Evolutionary conservation across 2,797 vertebrate genomes (phyloP).

Genomic region (Meriones psammophilus): DNA sequence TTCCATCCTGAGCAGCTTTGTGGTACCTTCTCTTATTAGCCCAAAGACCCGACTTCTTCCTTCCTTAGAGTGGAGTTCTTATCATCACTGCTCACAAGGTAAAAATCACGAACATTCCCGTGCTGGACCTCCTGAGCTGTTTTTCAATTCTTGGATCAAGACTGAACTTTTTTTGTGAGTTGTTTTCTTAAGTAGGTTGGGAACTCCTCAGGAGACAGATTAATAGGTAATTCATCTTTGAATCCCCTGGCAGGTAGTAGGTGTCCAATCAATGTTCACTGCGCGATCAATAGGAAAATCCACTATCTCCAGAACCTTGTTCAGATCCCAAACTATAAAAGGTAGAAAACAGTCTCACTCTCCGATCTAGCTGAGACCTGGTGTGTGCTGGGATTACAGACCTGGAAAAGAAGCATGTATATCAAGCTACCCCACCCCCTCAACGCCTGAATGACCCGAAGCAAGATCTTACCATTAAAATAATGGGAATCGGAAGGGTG

Average conservation of each 20-base stretch:
- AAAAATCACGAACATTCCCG: neutral
- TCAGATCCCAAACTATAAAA: constrained; percentile 37
- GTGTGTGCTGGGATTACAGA: neutral
- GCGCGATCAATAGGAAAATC: constrained; percentile 68
- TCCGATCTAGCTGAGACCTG: neutral
- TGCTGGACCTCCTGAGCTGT: neutral
- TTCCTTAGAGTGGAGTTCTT: neutral
- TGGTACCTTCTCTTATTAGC: neutral
- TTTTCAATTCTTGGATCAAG: constrained; percentile 47
- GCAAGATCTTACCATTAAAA: neutral
- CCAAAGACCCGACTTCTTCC: neutral
- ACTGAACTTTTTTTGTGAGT: constrained; percentile 40
- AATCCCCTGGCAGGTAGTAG: constrained; percentile 54
- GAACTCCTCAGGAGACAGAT: constrained; percentile 6
- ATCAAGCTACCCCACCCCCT: neutral
- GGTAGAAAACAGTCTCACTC: neutral
- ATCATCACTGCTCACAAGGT: neutral
- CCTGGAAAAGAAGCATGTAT: neutral
- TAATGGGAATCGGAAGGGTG: neutral
- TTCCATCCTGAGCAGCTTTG: neutral
- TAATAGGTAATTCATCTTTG: constrained; percentile 60
- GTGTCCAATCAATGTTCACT: constrained; percentile 37
- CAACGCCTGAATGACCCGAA: fast-evolving
- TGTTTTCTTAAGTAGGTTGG: constrained; percentile 69
- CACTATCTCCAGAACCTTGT: constrained; percentile 62